Base-by-base conservation (phyloP, 2,888 invertebrate genomes). In the Ophioninae sp. region DNA sequence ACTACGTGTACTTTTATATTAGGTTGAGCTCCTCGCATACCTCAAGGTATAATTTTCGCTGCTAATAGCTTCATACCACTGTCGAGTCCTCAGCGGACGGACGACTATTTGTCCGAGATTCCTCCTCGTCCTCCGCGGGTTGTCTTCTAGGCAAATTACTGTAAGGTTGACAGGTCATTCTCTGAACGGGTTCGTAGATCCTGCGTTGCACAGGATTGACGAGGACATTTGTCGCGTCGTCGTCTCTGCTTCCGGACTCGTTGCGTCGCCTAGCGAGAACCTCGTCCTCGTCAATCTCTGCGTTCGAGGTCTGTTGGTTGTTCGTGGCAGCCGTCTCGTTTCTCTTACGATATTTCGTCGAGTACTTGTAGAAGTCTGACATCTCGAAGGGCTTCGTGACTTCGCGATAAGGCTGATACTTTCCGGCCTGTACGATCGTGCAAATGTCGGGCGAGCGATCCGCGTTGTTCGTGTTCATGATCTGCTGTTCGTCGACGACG, bases 291-390 rank as follows among this genome's bases (percentile, higher is more conserved):
- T 75, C 79, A 20, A 68, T 39, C 72, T 81, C 61, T 73, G 82
- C 79, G 72, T 82, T 79, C 75, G 83, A 65, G 1, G 41, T 77
- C 75, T 13, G 76, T 23, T 37, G 41, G 37, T 67, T 83, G 30
- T 76, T 84, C 7, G 78, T 44, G 10, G 79, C 56, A 21, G 74
- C 81, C 10, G 90, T 89, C 59, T 91, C 92, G n/a, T 88, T 87
- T 81, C 90, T 95, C 87, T 97, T 96, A 84, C 98, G 95, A 92
- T 97, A 98, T 92, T 98, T 98, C 6, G 98, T 98, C 74, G 98
- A 99, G 93, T 99, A 99, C 93, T 99, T 99, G 93, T 98, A 99
- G 93, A 98, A 99, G 93, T 99, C 99, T 0, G 98, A 96, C 97
- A 99, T 98, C 94, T 99, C 99, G 93, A 98, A 99, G 3, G 99